Percentiles rank a stretch among this genome's conserved stretches.
Evolutionary conservation across 2,888 invertebrate species (phyloP).

Genomic region (Zeuzera pyrina): DNA sequence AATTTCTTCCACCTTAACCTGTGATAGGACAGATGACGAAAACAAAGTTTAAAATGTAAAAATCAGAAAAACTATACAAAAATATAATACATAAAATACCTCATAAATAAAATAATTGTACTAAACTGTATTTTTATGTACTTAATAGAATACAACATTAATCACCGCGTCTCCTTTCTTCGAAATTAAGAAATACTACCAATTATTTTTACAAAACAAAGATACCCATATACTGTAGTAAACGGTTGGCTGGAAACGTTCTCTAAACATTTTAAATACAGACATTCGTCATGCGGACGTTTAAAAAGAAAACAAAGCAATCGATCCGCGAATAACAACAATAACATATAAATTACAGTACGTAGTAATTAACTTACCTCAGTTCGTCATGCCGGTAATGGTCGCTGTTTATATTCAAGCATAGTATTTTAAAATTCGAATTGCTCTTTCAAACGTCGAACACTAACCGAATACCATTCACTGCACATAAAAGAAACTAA

Average conservation of each 20-base stretch:
- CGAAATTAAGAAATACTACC: too few relatives aligned
- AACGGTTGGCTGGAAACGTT: constrained; percentile 6
- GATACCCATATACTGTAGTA: too few relatives aligned
- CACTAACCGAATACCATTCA: constrained; percentile 42
- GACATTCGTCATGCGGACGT: constrained; percentile 19
- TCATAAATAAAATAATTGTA: too few relatives aligned
- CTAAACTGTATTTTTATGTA: too few relatives aligned
- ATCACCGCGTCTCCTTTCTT: too few relatives aligned
- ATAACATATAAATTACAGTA: constrained; percentile 38
- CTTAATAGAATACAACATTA: too few relatives aligned
- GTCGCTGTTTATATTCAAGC: constrained; percentile 45
- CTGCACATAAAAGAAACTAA: neutral
- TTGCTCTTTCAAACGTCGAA: constrained; percentile 60
- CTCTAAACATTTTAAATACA: constrained; percentile 24
- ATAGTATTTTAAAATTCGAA: constrained; percentile 51
- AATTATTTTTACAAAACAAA: too few relatives aligned
- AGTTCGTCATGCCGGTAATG: constrained; percentile 26
- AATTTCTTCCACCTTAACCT: too few relatives aligned
- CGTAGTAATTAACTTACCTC: constrained; percentile 42
- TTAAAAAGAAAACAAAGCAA: constrained; percentile 23
- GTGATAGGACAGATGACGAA: too few relatives aligned
- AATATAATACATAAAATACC: too few relatives aligned
- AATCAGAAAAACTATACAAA: too few relatives aligned
- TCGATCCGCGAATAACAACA: constrained; percentile 26
- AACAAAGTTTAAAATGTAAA: too few relatives aligned